Evolutionary conservation across 1,140 invertebrate species (phyloP), one percentile per base, ranked within the genome.

Genomic region (roundworm (Caenorhabditis elegans)): DNA sequence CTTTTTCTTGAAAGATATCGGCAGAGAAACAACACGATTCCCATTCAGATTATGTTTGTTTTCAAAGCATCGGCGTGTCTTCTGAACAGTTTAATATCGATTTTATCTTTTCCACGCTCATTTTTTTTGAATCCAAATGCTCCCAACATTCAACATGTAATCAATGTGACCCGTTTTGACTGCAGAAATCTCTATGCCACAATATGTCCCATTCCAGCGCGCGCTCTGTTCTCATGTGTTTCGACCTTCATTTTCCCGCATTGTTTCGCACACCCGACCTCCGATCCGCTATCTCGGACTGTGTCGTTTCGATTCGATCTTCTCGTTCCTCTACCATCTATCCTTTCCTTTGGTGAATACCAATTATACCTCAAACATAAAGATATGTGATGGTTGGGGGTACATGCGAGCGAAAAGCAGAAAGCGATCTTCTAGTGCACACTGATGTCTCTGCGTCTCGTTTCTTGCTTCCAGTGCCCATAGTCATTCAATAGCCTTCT

Each of bases 381-480:
- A 36, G 15, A 5, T 13, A 4, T 13, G 55, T 70, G 60, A 39
- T 70, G 17, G 34, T 43, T 26, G 60, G 11, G 34, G n/a, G n/a
- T n/a, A n/a, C n/a, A 39, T 39, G 60, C 19, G 39, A 13, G 34
- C 5, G 26, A 39, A 60, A 26, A 60, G 55, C 55, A 31, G 49
- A 6, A 53, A 22, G 6, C 55, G 60, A 70, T 70, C 60, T 43
- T 70, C 60, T n/a, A 6, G 8, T 70, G 60, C 60, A 70, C 60
- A 70, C 60, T 70, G 60, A 70, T 70, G 26, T 70, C 60, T 70
- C 60, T 70, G 60, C 60, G 60, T 70, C 60, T 70, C 60, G n/a
- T 34, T 43, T 19, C 34, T 39, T 17, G 26, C 43, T 70, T 70
- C 34, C 60, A 70, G 60, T 70, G 60, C 60, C 13, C 36, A n/a